Evolutionary conservation across 1,140 invertebrate genomes (phyloP).

Genomic region (Saccostrea echinata): DNA sequence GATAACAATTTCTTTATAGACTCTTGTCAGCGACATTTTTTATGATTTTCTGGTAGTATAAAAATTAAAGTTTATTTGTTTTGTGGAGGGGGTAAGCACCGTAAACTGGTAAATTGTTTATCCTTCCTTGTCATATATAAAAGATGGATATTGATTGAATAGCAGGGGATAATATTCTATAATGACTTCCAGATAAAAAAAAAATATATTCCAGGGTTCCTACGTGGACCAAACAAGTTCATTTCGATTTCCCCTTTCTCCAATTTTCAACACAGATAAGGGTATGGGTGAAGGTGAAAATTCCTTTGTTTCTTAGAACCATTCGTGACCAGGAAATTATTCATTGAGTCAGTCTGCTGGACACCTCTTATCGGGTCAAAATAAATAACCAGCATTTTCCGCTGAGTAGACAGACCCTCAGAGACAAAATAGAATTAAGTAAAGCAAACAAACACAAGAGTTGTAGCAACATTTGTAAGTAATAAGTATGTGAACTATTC

Average conservation of each 20-base stretch:
- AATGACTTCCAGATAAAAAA: slow-evolving; percentile 29
- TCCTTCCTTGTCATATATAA: background rate
- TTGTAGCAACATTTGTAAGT: slow-evolving; percentile 4
- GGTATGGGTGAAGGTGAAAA: slow-evolving; percentile 4
- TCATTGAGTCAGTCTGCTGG: background rate
- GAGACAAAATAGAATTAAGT: slow-evolving; percentile 21
- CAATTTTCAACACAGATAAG: background rate
- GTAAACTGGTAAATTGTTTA: slow-evolving; percentile 25
- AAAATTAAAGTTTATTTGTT: slow-evolving; percentile 40
- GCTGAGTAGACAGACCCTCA: background rate
- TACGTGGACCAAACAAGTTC: background rate
- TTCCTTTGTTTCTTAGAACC: slow-evolving; percentile 15
- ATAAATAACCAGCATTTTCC: slow-evolving; percentile 19
- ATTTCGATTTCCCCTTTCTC: slow-evolving; percentile 7
- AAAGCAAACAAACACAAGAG: slow-evolving; percentile 10
- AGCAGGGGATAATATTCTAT: background rate
- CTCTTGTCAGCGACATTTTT: background rate
- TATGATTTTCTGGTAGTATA: slow-evolving; percentile 6
- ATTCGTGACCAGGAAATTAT: background rate
- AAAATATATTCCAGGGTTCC: background rate
- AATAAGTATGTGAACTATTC: background rate
- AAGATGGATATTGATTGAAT: background rate
- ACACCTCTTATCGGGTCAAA: slow-evolving; percentile 19
- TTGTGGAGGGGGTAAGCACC: background rate
- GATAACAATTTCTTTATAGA: slow-evolving; percentile 22